Base-by-base conservation (phyloP, 2,797 vertebrate species). In the Epinephelus awoara region DNA sequence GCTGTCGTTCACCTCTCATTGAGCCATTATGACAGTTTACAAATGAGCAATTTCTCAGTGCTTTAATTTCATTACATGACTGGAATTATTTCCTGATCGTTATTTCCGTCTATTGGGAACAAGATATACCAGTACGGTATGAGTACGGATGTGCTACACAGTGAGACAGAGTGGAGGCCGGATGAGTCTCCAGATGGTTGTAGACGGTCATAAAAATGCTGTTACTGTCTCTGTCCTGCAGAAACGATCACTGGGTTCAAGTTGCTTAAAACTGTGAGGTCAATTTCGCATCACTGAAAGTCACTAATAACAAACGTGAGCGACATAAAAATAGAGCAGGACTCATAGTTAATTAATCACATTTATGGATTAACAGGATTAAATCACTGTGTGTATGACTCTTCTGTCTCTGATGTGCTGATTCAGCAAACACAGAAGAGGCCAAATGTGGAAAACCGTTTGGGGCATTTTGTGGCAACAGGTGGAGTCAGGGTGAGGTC, bases 401-500 rank as follows among this genome's bases (percentile, higher is more conserved):
- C 27, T 3, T 3, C 38, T 8, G 38, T 51, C 14, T 76, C 18
- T 76, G 51, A 58, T 4, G n/a, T 74, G 50, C 62, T 38, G 79
- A 82, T 21, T 85, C 83, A 80, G 61, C 73, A 29, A 18, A 27
- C 50, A 54, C 50, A 40, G 34, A 29, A 34, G 15, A 65, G 25
- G 19, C 72, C 55, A 69, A 70, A 83, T 67, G 49, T 71, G 58
- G 68, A 72, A 71, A 79, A 73, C 14, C 44, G 0, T 29, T 29
- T 29, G 5, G 27, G 27, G 27, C 27, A 29, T 29, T 82, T 66
- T 57, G 19, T 59, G 68, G 42, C 69, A 79, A 68, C 83, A 88
- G 77, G 80, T 86, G 80, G 57, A 58, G 68, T 79, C 58, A 73
- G 46, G 8, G 5, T 5, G 27, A 29, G 27, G 27, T 29, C 27